phyloP scores from a whole-genome alignment of 2,113 vertebrate genomes.

The Antechinus stuartii region DNA sequence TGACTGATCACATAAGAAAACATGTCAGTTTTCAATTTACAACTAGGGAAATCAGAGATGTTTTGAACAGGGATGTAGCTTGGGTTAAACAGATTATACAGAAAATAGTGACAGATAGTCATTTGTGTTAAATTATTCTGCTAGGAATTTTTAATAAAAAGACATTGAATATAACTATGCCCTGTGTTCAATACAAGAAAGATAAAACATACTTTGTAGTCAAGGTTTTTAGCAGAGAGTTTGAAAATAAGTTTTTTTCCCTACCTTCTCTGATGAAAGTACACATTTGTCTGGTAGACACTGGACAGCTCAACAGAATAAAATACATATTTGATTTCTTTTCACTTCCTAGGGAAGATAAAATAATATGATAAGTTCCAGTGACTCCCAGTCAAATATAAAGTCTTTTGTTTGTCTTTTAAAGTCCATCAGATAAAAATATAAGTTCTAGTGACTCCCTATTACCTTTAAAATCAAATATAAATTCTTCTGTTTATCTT shows the following conservation, averaged over 20 bases:
- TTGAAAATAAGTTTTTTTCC: conserved; percentile 53
- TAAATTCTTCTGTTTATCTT: background rate
- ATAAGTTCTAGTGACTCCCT: background rate
- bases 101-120: conserved; percentile 27
- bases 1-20: conserved; percentile 66
- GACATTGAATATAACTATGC: conserved; percentile 24
- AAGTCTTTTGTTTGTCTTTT: background rate
- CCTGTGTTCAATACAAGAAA: background rate
- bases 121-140: conserved; percentile 73
- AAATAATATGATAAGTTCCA: background rate
- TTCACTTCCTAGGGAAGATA: background rate
- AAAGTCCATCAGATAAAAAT: background rate
- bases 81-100: conserved; percentile 17
- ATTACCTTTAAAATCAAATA: background rate
- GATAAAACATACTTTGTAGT: background rate
- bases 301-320: conserved; percentile 10
- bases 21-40: conserved; percentile 64
- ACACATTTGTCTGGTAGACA: background rate
- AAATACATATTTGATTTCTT: conserved; percentile 7
- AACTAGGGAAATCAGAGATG: conserved; percentile 58
- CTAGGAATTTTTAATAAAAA: conserved; percentile 67
- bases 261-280: conserved; percentile 17
- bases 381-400: background rate
- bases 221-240: background rate
- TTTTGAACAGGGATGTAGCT: conserved; percentile 36